Percentiles rank a stretch among this genome's conserved stretches.
These are phyloP conservation scores for Gari tellinella DNA, from an alignment of 2,888 invertebrate genomes.

Conservation along the genomic window DNA sequence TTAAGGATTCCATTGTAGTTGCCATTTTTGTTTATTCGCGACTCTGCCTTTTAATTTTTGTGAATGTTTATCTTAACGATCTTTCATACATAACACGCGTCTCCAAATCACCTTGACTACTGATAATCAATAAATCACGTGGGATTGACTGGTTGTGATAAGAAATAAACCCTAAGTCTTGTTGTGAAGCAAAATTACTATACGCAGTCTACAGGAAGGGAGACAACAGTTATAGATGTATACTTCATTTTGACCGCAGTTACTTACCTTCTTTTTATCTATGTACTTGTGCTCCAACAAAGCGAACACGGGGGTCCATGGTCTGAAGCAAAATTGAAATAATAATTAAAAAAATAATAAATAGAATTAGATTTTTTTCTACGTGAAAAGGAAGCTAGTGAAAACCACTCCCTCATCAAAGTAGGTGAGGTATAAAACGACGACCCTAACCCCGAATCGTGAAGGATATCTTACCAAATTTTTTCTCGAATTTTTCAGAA, in stretches of 20 bases:
- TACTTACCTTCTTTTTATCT: conserved; percentile 32
- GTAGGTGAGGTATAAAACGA: no score
- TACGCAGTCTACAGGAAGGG: no score
- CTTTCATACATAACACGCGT: conserved; percentile 34
- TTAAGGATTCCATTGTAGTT: conserved; percentile 42
- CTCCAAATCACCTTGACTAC: conserved; percentile 67
- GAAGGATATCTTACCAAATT: no score
- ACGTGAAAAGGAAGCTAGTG: no score
- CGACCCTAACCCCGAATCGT: no score
- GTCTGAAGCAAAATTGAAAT: conserved; percentile 38
- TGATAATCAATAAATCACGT: conserved; percentile 52
- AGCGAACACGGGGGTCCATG: conserved; percentile 56
- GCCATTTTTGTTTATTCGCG: conserved; percentile 40
- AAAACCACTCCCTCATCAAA: no score
- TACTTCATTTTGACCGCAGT: not conserved
- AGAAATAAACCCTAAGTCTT: not conserved
- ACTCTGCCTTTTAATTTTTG: not conserved
- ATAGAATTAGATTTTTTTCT: no score
- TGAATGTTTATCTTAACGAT: conserved; percentile 57
- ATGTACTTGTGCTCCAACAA: conserved; percentile 56
- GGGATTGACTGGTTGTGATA: conserved; percentile 26
- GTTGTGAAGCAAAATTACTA: not conserved
- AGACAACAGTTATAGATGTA: not conserved
- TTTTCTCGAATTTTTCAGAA: no score
- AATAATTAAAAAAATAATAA: no score